These are phyloP conservation scores for Tachina grossa DNA, from an alignment of 2,888 invertebrate species.

Conservation along the genomic window DNA sequence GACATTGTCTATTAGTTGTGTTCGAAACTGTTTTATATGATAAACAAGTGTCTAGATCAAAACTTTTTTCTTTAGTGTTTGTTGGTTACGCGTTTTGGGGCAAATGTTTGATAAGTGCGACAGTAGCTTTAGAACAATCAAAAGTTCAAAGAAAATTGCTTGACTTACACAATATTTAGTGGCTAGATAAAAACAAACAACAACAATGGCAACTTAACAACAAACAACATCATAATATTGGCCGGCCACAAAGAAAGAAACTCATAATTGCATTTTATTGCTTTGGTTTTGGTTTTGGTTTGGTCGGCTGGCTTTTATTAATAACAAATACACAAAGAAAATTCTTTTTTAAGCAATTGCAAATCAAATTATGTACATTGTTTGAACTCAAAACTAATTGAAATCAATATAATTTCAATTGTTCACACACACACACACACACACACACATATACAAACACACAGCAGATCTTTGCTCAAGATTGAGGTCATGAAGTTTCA, in stretches of 20 bases:
- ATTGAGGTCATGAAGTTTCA: constrained; percentile 59
- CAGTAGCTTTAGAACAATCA: constrained; percentile 61
- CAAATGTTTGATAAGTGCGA: too few species aligned
- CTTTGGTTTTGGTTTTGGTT: background rate
- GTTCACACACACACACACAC: constrained; percentile 22
- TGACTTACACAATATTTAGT: constrained; percentile 53
- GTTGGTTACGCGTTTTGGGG: too few species aligned
- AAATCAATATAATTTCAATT: constrained; percentile 59
- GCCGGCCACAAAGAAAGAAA: constrained; percentile 39
- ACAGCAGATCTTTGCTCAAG: constrained; percentile 8
- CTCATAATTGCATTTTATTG: constrained; percentile 57
- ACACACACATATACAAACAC: constrained; percentile 10
- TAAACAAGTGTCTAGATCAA: too few species aligned
- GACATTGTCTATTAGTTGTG: too few species aligned
- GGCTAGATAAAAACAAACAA: constrained; percentile 26
- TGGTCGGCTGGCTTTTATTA: constrained; percentile 27
- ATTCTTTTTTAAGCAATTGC: constrained; percentile 37
- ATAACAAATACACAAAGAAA: background rate
- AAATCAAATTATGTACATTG: constrained; percentile 61
- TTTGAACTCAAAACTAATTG: constrained; percentile 63
- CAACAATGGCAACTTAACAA: constrained; percentile 11
- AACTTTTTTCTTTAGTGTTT: too few species aligned
- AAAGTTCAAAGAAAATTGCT: constrained; percentile 65
- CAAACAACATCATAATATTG: constrained; percentile 6
- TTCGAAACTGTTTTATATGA: too few species aligned